Percentiles rank a stretch among this genome's conserved stretches.
These are phyloP conservation scores for Rapana venosa DNA, from an alignment of 2,888 invertebrate species.

Conservation along the genomic window DNA sequence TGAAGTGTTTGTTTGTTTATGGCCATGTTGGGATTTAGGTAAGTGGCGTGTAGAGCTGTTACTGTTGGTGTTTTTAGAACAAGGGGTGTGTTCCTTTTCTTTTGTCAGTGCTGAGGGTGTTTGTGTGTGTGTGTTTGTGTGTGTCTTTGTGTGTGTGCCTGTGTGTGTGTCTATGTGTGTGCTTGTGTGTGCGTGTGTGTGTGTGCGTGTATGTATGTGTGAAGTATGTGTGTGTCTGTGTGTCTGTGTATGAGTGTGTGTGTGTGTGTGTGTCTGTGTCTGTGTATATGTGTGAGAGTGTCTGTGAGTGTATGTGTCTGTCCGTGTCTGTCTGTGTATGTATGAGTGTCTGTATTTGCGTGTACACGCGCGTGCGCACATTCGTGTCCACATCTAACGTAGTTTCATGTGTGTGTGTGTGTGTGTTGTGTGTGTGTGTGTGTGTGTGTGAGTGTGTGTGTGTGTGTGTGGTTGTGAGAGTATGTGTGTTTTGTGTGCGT, in stretches of 20 bases:
- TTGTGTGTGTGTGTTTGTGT: no score
- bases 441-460: no score
- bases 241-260: background rate
- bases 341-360: background rate
- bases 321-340: background rate
- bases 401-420: background rate
- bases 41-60: no score
- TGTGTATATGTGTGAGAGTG: background rate
- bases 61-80: no score
- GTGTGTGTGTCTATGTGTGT: background rate
- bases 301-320: background rate
- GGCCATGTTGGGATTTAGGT: no score
- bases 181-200: background rate
- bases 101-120: no score
- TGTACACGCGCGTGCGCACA: background rate
- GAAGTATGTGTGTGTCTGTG: background rate
- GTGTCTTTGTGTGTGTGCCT: no score
- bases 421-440: background rate
- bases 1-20: no score
- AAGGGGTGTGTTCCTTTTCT: no score
- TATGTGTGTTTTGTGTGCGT: no score
- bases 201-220: background rate
- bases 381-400: background rate
- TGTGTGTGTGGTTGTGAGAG: no score
- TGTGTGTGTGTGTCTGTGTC: slow-evolving; percentile 10